Evolutionary conservation across 2,797 vertebrate species (phyloP), one percentile per base, ranked within the genome.

Genomic region (Cynopterus sphinx): DNA sequence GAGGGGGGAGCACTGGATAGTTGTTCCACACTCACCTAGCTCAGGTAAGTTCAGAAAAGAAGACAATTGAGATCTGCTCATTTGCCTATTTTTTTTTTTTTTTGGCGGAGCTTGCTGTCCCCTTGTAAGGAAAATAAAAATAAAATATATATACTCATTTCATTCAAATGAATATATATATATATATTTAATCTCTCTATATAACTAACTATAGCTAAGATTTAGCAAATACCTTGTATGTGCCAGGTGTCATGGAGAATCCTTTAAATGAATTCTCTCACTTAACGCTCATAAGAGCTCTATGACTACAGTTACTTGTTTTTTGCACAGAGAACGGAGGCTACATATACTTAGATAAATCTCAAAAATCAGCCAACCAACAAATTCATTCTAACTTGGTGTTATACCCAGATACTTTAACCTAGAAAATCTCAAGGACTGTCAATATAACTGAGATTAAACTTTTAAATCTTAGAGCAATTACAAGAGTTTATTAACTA

Each of bases 361-460:
- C 43, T 85, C 21, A 49, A 91, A 95, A 84, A 39, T 46, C 43
- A 91, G 57, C 12, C 51, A 49, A 73, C 28, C 28, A 74, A 31
- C 41, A 24, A 49, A 79, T n/a, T 39, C 39, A 75, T 2, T 41
- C 51, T 78, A 81, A 68, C 46, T 59, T 63, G 68, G 59, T n/a
- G 2, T 84, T 83, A 94, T 93, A 79, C 16, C 8, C 39, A 39
- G 55, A 86, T 89, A 77, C 73, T 83, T 95, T 92, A 91, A 84
- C 46, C 26, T 84, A 81, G 65, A 71, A 79, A 79, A 67, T 67
- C 63, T 95, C 87, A 92, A 88, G 88, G 53, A 79, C 49, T 88
- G 9, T n/a, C 68, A 78, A 33, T 39, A 41, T 1, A 28, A 71
- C 39, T 90, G 63, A 87, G 16, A 53, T 84, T 59, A 79, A 82